Conservation (phyloP, 2,888 invertebrate genomes). For the Pherbina coryleti region DNA sequence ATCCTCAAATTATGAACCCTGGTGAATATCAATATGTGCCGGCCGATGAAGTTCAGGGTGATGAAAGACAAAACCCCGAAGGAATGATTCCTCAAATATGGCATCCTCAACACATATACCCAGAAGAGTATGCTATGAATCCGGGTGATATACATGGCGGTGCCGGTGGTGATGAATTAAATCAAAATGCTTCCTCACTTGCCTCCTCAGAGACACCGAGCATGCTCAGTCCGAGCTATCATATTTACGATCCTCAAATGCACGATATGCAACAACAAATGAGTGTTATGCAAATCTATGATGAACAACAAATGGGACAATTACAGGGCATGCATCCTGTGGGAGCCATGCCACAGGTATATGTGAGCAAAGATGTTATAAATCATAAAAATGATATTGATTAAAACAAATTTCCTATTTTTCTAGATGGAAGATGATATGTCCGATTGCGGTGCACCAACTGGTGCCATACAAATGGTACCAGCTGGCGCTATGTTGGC, state of each 20-base stretch:
- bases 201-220: slow-evolving; percentile 65
- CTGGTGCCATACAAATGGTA: slow-evolving; percentile 52
- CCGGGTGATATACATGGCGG: slow-evolving; percentile 52
- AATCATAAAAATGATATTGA: neutral
- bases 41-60: slow-evolving; percentile 60
- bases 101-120: slow-evolving; percentile 62
- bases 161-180: slow-evolving; percentile 61
- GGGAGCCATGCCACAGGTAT: slow-evolving; percentile 55
- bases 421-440: slow-evolving; percentile 59
- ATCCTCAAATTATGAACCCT: slow-evolving; percentile 59
- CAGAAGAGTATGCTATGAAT: slow-evolving; percentile 62
- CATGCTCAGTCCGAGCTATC: slow-evolving; percentile 66
- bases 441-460: slow-evolving; percentile 54
- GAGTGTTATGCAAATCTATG: slow-evolving; percentile 67
- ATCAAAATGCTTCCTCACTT: slow-evolving; percentile 64
- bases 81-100: slow-evolving; percentile 60
- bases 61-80: slow-evolving; percentile 56
- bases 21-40: slow-evolving; percentile 62
- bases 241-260: slow-evolving; percentile 64
- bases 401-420: neutral
- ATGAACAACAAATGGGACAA: slow-evolving; percentile 59
- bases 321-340: slow-evolving; percentile 58
- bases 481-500: slow-evolving; percentile 45
- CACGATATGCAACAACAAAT: slow-evolving; percentile 68
- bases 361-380: slow-evolving; percentile 11